Conservation (phyloP, 2,113 vertebrate genomes). For the Xiphorhynchus elegans region DNA sequence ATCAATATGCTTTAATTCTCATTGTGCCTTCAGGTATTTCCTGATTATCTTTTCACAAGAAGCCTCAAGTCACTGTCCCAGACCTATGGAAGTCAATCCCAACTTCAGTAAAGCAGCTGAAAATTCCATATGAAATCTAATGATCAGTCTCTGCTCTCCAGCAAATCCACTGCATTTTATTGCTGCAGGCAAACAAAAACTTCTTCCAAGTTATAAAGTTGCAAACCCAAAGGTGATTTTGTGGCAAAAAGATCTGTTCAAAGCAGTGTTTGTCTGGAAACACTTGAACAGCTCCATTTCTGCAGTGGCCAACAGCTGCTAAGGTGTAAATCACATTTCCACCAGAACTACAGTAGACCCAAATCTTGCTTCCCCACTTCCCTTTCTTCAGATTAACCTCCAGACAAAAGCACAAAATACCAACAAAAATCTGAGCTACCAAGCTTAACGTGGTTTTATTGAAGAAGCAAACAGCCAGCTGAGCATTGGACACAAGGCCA, state of each 20-base stretch:
- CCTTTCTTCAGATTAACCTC: not conserved
- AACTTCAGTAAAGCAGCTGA: not conserved
- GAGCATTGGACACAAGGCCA: too few relatives aligned
- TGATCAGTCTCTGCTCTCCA: not conserved
- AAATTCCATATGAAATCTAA: not conserved
- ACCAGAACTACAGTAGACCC: not conserved
- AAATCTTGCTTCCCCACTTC: not conserved
- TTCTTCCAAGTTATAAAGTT: not conserved
- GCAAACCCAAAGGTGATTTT: constrained; percentile 9
- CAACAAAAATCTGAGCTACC: not conserved
- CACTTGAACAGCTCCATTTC: not conserved
- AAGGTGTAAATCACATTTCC: not conserved
- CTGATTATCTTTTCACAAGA: not conserved
- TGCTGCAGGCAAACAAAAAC: not conserved
- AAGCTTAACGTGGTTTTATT: not conserved
- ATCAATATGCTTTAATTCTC: not conserved
- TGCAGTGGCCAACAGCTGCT: not conserved
- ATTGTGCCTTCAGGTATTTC: not conserved
- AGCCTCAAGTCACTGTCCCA: not conserved
- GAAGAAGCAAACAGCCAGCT: not conserved
- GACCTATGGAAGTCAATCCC: not conserved
- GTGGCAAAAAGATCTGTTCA: not conserved
- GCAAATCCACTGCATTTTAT: not conserved
- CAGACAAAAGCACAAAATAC: not conserved
- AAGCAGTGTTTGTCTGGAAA: not conserved